Conservation (phyloP, 2,888 invertebrate genomes). For the Drosophila colorata region DNA sequence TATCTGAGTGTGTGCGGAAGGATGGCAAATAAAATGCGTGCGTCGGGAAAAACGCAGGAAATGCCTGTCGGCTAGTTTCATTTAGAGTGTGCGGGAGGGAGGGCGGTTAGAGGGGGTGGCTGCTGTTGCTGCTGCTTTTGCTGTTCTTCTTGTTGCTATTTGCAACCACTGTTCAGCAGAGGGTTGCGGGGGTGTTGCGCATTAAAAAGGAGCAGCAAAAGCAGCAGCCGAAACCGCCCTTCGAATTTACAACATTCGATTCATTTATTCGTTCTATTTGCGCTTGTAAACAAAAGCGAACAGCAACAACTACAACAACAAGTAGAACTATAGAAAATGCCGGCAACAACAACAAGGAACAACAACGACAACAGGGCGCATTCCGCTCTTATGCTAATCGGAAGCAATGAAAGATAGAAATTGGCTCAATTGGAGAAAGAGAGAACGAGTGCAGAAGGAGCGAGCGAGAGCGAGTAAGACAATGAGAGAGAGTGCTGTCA, state of each 20-base stretch:
- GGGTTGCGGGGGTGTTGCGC: constrained; percentile 23
- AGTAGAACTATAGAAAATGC: constrained; percentile 52
- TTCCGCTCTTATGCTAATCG: constrained; percentile 64
- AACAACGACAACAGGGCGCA: constrained; percentile 30
- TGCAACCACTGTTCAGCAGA: constrained; percentile 62
- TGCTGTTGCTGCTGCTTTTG: constrained; percentile 16
- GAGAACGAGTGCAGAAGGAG: constrained; percentile 27
- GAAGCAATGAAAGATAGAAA: constrained; percentile 74
- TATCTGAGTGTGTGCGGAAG: constrained; percentile 7
- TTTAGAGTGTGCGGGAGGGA: constrained; percentile 2
- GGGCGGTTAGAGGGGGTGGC: constrained; percentile 30
- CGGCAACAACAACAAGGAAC: constrained; percentile 55
- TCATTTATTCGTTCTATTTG: constrained; percentile 40
- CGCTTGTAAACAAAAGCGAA: constrained; percentile 62
- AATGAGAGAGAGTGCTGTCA: constrained; percentile 16
- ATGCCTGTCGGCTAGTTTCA: constrained; percentile 38
- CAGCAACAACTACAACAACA: constrained; percentile 46
- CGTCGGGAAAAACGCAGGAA: constrained; percentile 48
- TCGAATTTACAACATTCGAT: constrained; percentile 31
- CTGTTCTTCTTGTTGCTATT: constrained; percentile 26
- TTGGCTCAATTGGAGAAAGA: constrained; percentile 74
- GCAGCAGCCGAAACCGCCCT: constrained; percentile 55
- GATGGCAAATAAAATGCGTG: constrained; percentile 56
- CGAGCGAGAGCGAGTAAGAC: constrained; percentile 18
- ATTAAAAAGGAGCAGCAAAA: constrained; percentile 45